Conservation (phyloP, 2,797 vertebrate species). For the Esox lucius region DNA sequence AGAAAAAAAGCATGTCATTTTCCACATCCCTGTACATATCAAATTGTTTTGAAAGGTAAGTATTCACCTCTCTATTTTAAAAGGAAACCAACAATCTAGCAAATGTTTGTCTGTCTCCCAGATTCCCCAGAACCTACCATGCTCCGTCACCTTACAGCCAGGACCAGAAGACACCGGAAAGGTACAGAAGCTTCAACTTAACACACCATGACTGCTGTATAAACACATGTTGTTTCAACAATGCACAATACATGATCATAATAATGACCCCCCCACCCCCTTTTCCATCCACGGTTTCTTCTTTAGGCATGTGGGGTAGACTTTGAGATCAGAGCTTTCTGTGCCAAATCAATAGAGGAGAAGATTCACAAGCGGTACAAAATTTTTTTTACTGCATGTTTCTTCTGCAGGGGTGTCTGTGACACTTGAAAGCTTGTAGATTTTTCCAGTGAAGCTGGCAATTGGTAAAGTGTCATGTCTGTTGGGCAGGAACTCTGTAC, state of each 20-base stretch:
- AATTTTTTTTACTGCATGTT: neutral
- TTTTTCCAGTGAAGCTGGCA: neutral
- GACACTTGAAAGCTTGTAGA: neutral
- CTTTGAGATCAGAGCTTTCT: conserved; percentile 79
- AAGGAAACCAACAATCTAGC: neutral
- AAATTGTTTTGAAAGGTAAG: too few relatives aligned
- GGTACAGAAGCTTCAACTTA: conserved; percentile 65
- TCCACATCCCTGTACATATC: too few relatives aligned
- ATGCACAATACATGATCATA: neutral
- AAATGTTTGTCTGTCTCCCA: conserved; percentile 52
- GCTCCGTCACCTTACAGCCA: conserved; percentile 93
- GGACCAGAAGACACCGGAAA: conserved; percentile 95
- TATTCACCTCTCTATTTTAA: neutral
- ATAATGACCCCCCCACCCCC: neutral
- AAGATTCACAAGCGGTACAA: conserved; percentile 78
- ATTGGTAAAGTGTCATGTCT: neutral
- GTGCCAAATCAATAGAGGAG: conserved; percentile 84
- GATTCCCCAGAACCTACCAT: conserved; percentile 95
- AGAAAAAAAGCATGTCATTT: too few relatives aligned
- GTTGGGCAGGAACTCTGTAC: conserved; percentile 87
- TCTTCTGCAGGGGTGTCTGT: conserved; percentile 8
- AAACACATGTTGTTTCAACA: neutral
- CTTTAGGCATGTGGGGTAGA: conserved; percentile 82
- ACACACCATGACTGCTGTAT: neutral
- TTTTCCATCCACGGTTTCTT: neutral